phyloP scores from a whole-genome alignment of 2,888 invertebrate species.

The Marronus borbonicus region DNA sequence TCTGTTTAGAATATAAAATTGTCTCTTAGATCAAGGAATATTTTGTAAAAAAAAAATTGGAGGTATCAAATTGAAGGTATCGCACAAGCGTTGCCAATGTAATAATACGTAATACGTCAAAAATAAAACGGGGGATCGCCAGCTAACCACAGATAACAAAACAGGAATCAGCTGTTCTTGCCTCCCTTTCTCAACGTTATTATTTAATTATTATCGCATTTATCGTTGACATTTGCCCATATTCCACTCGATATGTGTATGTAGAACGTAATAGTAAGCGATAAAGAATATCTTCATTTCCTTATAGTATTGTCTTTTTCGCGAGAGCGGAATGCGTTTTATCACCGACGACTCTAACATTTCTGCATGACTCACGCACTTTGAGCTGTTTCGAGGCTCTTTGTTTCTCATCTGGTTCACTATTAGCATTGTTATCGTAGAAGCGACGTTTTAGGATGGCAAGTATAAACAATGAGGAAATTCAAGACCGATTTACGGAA shows the following conservation, averaged over 20 bases:
- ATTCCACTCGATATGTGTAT: not conserved
- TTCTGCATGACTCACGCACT: constrained; percentile 36
- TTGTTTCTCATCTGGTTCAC: constrained; percentile 60
- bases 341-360: not conserved
- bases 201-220: constrained; percentile 22
- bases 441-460: constrained; percentile 63
- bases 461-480: constrained; percentile 35
- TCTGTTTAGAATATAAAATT: not conserved
- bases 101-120: not conserved
- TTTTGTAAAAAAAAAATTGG: not conserved
- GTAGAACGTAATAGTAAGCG: constrained; percentile 15
- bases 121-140: not conserved
- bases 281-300: constrained; percentile 32
- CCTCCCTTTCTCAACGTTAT: not conserved
- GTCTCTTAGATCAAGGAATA: not conserved
- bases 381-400: constrained; percentile 11
- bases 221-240: constrained; percentile 39
- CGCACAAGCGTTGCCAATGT: constrained; percentile 23
- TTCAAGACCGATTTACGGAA: constrained; percentile 23
- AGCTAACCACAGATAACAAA: constrained; percentile 1
- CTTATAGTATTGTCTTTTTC: constrained; percentile 30
- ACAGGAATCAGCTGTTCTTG: constrained; percentile 34
- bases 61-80: not conserved
- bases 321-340: constrained; percentile 5
- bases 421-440: constrained; percentile 63